Conservation (phyloP, 1,140 invertebrate species). For the Drosophila persimilis region DNA sequence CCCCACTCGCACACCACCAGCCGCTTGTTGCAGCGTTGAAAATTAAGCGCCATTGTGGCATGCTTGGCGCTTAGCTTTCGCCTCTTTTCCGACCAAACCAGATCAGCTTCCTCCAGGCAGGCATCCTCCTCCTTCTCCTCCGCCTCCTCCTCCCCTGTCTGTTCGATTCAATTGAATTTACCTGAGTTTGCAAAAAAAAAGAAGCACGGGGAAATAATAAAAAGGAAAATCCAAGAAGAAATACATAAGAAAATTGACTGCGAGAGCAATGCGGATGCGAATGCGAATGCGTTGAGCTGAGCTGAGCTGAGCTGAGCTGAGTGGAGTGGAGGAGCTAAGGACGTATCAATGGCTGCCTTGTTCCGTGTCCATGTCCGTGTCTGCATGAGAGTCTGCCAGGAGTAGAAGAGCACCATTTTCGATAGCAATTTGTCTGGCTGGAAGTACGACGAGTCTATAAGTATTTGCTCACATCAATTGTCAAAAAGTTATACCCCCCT, state of each 20-base stretch:
- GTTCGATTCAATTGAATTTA: constrained; percentile 73
- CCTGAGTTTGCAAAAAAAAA: constrained; percentile 60
- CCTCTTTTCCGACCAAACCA: constrained; percentile 9
- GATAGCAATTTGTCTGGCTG: constrained; percentile 69
- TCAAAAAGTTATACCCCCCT: constrained; percentile 60
- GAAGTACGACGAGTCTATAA: constrained; percentile 53
- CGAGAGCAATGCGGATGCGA: constrained; percentile 30
- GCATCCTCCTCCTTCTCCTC: too few species aligned
- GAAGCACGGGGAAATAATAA: constrained; percentile 24
- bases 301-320: background rate
- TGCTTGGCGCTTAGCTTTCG: constrained; percentile 41
- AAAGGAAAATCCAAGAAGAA: constrained; percentile 30
- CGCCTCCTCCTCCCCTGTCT: background rate
- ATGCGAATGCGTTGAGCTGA: background rate
- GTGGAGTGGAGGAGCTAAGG: constrained; percentile 8
- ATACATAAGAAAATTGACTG: constrained; percentile 66
- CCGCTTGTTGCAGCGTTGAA: constrained; percentile 61
- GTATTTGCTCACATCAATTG: constrained; percentile 77
- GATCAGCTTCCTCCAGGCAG: constrained; percentile 8
- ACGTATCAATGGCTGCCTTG: constrained; percentile 51
- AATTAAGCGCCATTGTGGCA: constrained; percentile 74
- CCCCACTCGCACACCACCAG: constrained; percentile 10
- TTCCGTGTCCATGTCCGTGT: constrained; percentile 11
- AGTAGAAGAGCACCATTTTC: constrained; percentile 22
- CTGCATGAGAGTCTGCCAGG: constrained; percentile 21